These are phyloP conservation scores for Papilio dardanus DNA, from an alignment of 1,140 invertebrate species.

Conservation along the genomic window DNA sequence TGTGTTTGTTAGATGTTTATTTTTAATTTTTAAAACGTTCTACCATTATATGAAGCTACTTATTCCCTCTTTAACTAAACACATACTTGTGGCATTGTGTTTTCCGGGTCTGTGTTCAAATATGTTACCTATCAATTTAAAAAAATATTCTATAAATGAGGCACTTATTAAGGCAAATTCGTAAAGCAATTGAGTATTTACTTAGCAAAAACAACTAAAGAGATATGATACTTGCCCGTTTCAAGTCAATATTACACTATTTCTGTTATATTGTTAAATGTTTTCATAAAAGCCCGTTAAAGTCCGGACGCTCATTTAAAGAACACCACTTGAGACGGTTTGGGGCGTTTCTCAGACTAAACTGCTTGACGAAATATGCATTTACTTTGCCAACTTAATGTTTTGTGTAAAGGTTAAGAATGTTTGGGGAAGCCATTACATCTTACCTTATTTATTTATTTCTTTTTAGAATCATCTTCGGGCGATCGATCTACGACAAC, in stretches of 20 bases:
- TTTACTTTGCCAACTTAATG: slow-evolving; percentile 2
- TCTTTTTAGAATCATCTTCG: slow-evolving; percentile 76
- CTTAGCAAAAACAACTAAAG: not conserved
- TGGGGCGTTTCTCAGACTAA: slow-evolving; percentile 51
- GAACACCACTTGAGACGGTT: slow-evolving; percentile 68
- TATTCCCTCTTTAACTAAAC: not conserved
- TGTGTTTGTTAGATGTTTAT: slow-evolving; percentile 52
- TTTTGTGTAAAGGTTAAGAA: slow-evolving; percentile 8
- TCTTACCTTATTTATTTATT: slow-evolving; percentile 38
- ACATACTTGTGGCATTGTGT: not conserved
- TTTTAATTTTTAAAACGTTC: slow-evolving; percentile 32
- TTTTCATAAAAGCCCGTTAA: slow-evolving; percentile 53
- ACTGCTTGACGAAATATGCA: slow-evolving; percentile 38
- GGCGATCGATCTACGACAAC: slow-evolving; percentile 73
- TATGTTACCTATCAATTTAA: not conserved
- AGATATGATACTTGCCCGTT: not conserved
- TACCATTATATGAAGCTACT: not conserved
- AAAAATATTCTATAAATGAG: too few relatives aligned
- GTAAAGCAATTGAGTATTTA: too few relatives aligned
- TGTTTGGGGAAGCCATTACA: slow-evolving; percentile 6
- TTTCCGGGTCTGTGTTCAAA: not conserved
- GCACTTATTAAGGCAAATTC: too few relatives aligned
- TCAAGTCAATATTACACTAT: not conserved
- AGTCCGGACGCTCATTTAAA: slow-evolving; percentile 63
- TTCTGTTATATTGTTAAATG: slow-evolving; percentile 36